phyloP scores from a whole-genome alignment of 1,140 invertebrate genomes.

The Zaprionus davidi region DNA sequence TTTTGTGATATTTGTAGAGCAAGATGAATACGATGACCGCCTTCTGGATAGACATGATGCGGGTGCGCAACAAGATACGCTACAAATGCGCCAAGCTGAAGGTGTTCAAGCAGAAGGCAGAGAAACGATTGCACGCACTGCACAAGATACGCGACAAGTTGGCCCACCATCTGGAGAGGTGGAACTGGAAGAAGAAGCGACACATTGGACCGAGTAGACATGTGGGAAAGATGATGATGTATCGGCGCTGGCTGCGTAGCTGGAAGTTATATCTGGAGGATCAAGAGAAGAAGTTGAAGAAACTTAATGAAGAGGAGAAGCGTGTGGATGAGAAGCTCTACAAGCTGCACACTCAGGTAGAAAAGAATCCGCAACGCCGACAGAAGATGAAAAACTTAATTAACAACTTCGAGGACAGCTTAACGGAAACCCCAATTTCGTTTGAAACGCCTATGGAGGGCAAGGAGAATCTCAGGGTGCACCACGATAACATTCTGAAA shows the following conservation, averaged over 20 bases:
- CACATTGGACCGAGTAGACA: background rate
- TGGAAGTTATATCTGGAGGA: slow-evolving; percentile 21
- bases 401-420: background rate
- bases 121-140: slow-evolving; percentile 18
- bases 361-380: background rate
- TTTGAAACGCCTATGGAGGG: no score
- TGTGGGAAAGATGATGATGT: background rate
- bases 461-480: no score
- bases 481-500: no score
- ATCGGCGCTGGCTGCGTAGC: slow-evolving; percentile 28
- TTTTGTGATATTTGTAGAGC: background rate
- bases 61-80: slow-evolving; percentile 39
- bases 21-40: slow-evolving; percentile 38
- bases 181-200: background rate
- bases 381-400: background rate
- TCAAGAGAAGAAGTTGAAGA: slow-evolving; percentile 10
- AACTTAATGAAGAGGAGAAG: slow-evolving; percentile 13
- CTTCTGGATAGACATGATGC: slow-evolving; percentile 29
- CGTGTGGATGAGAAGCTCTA: slow-evolving; percentile 2
- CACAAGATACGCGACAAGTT: slow-evolving; percentile 24
- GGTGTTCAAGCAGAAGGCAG: background rate
- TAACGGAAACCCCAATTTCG: background rate
- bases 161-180: background rate
- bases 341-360: slow-evolving; percentile 24
- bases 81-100: slow-evolving; percentile 34